These are phyloP conservation scores for Oryzias dopingdopingensis DNA, from an alignment of 2,797 vertebrate genomes.

Conservation along the genomic window DNA sequence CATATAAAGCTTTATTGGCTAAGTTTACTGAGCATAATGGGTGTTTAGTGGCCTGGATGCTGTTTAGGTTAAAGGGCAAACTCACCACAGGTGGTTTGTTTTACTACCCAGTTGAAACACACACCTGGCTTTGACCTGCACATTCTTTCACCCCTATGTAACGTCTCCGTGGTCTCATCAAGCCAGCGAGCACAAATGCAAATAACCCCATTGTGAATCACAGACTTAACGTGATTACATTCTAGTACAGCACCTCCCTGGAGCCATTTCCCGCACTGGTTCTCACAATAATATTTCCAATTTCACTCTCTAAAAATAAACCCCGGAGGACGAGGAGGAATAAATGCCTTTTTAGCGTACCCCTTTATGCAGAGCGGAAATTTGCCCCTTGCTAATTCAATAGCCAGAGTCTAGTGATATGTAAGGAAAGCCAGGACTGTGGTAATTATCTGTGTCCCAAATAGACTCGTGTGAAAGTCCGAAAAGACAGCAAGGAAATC, in stretches of 20 bases:
- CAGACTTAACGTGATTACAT: conserved; percentile 59
- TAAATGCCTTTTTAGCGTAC: conserved; percentile 44
- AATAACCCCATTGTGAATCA: conserved; percentile 59
- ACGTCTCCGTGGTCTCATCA: conserved; percentile 63
- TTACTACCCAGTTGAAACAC: conserved; percentile 34
- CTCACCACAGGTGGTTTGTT: conserved; percentile 39
- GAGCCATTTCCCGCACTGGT: conserved; percentile 45
- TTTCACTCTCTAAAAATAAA: conserved; percentile 69
- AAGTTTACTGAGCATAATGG: conserved; percentile 17
- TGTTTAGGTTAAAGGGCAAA: conserved; percentile 44
- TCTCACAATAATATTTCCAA: conserved; percentile 55
- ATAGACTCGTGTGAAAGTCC: conserved; percentile 13
- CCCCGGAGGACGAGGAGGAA: conserved; percentile 46
- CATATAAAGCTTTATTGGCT: conserved; percentile 20
- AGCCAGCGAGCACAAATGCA: conserved; percentile 40
- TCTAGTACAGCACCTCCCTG: conserved; percentile 42
- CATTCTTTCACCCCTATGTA: conserved; percentile 63
- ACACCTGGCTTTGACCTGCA: conserved; percentile 46
- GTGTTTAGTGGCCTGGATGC: conserved; percentile 18
- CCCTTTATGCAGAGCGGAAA: conserved; percentile 43
- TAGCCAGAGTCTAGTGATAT: conserved; percentile 47
- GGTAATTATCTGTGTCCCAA: conserved; percentile 27
- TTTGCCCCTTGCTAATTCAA: conserved; percentile 52
- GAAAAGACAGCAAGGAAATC: conserved; percentile 35
- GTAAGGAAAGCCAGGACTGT: conserved; percentile 33